Base-by-base conservation (phyloP, 2,888 invertebrate genomes). In the Drosophila diplacantha region DNA sequence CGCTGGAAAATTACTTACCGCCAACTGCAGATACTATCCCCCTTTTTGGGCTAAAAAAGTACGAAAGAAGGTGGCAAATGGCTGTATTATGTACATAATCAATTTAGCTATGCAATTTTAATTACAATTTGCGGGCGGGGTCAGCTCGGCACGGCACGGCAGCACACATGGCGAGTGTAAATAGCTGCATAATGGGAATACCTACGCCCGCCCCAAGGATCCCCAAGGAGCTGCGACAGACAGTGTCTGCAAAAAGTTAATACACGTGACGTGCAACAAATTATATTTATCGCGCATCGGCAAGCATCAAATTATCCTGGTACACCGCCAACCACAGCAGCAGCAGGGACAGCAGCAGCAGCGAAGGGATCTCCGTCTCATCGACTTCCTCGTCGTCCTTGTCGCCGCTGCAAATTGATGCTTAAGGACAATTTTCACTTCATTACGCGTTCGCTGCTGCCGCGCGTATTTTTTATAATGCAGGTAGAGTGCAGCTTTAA, bases 381-480 rank as follows among this genome's bases (percentile, higher is more conserved):
- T 43, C 49, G 47, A 51, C 50, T 44, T 41, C 60, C 70, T 43
- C 35, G 59, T 39, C 55, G 66, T 72, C 64, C 53, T 65, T 62
- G 63, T 49, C 64, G 67, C 71, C 57, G 73, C 69, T 72, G 78
- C 72, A 83, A 86, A 85, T 85, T 86, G 82, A 85, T 75, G 85
- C 86, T 86, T 84, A 81, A 85, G 85, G 85, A 85, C 83, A 85
- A 85, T 85, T 85, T 85, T 82, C 86, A 85, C 85, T 85, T 85
- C 85, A 86, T 85, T 86, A 85, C 81, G 70, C 74, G 78, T 68
- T 56, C 46, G 16, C 46, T 61, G 34, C 20, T 51, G 50, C 41
- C 26, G 31, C 35, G 31, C 31, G 22, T 61, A 22, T 53, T 52
- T 47, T 52, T 46, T 34, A 41, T 44, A 37, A 47, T 51, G 50